phyloP scores from a whole-genome alignment of 2,113 vertebrate genomes.

The Glareola pratincola region DNA sequence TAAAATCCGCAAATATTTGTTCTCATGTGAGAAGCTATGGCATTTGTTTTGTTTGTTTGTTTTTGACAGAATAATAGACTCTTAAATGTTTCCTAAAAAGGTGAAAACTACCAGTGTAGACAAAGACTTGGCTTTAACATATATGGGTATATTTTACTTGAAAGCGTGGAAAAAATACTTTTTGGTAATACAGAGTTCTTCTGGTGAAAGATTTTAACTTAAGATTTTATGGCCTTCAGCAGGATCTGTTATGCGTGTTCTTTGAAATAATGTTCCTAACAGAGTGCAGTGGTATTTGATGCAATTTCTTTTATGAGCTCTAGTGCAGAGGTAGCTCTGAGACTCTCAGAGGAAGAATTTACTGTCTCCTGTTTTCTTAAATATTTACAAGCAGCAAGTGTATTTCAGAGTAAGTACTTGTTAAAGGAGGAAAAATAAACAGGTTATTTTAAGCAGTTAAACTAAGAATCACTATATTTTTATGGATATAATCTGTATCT shows the following conservation, averaged over 20 bases:
- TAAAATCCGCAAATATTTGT: conserved; percentile 8
- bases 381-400: neutral
- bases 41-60: neutral
- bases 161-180: conserved; percentile 25
- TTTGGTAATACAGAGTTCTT: neutral
- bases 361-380: neutral
- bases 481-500: neutral
- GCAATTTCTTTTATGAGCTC: neutral
- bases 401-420: neutral
- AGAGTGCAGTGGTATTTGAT: neutral
- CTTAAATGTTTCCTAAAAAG: conserved; percentile 3
- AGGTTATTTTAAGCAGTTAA: neutral
- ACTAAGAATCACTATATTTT: neutral
- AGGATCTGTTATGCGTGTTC: conserved; percentile 10
- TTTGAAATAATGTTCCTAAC: conserved; percentile 33
- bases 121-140: neutral
- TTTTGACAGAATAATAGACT: neutral
- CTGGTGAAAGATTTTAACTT: neutral
- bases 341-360: neutral
- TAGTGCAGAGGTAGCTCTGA: neutral
- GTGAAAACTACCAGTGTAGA: neutral
- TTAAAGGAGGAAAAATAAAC: neutral
- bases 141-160: neutral
- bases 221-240: conserved; percentile 18
- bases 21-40: neutral